Percentiles rank a stretch among this genome's conserved stretches.
phyloP scores from a whole-genome alignment of 2,113 vertebrate species.

The Eublepharis macularius region DNA sequence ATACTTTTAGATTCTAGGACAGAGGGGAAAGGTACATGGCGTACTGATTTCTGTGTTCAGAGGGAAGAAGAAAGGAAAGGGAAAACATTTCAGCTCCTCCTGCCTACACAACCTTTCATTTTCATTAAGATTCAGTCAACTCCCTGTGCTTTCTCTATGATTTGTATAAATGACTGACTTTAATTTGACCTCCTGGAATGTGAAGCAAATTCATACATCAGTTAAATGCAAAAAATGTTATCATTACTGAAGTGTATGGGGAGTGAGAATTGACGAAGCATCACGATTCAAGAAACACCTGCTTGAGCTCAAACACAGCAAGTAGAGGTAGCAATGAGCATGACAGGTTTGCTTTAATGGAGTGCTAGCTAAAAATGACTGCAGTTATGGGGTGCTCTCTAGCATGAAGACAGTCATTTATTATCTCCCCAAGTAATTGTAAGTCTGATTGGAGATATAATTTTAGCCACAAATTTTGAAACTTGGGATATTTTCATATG shows the following conservation, averaged over 20 bases:
- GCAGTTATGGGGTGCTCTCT: conserved; percentile 21
- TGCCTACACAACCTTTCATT: conserved; percentile 57
- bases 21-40: not conserved
- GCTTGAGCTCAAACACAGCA: conserved; percentile 17
- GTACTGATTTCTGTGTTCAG: conserved; percentile 43
- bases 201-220: conserved; percentile 48
- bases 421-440: conserved; percentile 21
- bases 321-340: conserved; percentile 7
- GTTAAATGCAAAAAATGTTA: not conserved
- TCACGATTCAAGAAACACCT: conserved; percentile 27
- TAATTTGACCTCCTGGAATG: conserved; percentile 58
- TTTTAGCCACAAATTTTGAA: conserved; percentile 16
- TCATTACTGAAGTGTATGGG: not conserved
- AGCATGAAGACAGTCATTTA: conserved; percentile 39
- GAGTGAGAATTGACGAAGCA: conserved; percentile 14
- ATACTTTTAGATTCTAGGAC: not conserved
- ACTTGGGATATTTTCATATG: not conserved
- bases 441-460: conserved; percentile 17
- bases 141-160: conserved; percentile 46
- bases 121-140: conserved; percentile 51
- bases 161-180: conserved; percentile 62
- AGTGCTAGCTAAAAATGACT: conserved; percentile 6
- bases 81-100: conserved; percentile 15
- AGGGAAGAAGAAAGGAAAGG: not conserved
- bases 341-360: conserved; percentile 3